Conservation (phyloP, 2,113 vertebrate genomes). For the Elgaria multicarinata region DNA sequence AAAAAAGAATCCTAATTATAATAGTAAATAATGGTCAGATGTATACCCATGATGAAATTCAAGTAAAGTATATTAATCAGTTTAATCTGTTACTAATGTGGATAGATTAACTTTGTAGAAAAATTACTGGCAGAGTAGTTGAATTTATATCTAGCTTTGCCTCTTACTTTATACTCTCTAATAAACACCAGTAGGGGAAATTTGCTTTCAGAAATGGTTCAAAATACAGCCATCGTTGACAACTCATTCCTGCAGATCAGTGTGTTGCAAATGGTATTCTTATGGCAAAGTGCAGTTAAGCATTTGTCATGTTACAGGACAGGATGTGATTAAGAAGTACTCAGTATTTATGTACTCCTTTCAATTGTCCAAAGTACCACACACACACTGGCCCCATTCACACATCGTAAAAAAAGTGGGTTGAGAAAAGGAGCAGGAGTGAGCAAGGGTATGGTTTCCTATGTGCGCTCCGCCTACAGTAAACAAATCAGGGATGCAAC, state of each 20-base stretch:
- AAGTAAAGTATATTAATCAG: conserved; percentile 12
- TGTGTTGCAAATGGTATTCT: not conserved
- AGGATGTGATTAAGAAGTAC: too few relatives aligned
- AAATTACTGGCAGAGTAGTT: not conserved
- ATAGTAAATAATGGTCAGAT: not conserved
- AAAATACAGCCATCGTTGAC: not conserved
- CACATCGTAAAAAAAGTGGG: too few relatives aligned
- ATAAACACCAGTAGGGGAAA: not conserved
- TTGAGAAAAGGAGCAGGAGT: too few relatives aligned
- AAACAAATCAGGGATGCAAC: too few relatives aligned
- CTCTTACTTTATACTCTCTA: not conserved
- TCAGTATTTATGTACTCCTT: too few relatives aligned
- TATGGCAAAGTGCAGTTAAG: not conserved
- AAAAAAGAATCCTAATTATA: conserved; percentile 1
- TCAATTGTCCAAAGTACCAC: too few relatives aligned
- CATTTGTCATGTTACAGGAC: too few relatives aligned
- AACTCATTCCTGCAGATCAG: not conserved
- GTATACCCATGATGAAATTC: conserved; percentile 5
- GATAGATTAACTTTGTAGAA: not conserved
- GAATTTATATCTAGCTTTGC: not conserved
- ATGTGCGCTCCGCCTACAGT: too few relatives aligned
- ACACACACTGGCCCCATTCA: too few relatives aligned
- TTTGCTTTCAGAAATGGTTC: not conserved
- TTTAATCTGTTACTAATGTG: not conserved
- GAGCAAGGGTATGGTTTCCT: too few relatives aligned